Evolutionary conservation across 2,888 invertebrate genomes (phyloP).

Genomic region (Steromphala cineraria): DNA sequence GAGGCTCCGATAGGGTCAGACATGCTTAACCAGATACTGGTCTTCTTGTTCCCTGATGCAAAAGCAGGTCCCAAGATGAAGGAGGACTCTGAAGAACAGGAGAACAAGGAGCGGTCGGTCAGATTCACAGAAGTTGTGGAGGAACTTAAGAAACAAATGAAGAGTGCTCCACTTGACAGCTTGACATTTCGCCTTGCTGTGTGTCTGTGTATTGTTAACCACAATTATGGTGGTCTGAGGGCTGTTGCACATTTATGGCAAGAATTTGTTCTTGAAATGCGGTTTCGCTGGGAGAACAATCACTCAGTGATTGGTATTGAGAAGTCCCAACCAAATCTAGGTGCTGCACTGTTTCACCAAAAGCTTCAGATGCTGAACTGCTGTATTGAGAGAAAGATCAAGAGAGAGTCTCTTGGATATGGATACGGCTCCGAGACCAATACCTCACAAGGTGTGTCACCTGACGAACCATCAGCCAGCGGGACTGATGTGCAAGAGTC

Average conservation of each 20-base stretch:
- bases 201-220: conserved; percentile 77
- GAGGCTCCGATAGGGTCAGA: conserved; percentile 88
- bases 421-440: conserved; percentile 39
- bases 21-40: conserved; percentile 85
- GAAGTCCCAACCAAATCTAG: conserved; percentile 89
- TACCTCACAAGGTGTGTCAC: conserved; percentile 27
- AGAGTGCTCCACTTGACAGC: conserved; percentile 87
- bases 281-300: conserved; percentile 88
- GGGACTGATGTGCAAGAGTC: conserved; percentile 6
- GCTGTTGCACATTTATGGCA: conserved; percentile 93
- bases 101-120: conserved; percentile 25
- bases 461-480: background rate
- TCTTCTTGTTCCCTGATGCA: conserved; percentile 91
- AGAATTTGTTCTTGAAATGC: conserved; percentile 91
- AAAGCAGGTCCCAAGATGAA: conserved; percentile 72
- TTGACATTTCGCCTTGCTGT: conserved; percentile 89
- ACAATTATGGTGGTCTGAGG: conserved; percentile 78
- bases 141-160: conserved; percentile 78
- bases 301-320: conserved; percentile 77
- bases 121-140: conserved; percentile 32
- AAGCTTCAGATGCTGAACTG: conserved; percentile 86
- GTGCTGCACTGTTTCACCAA: conserved; percentile 93
- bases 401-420: conserved; percentile 60
- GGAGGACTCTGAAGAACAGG: conserved; percentile 23
- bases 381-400: conserved; percentile 78